phyloP scores from a whole-genome alignment of 2,888 invertebrate species.

The Drosophila picticornis region DNA sequence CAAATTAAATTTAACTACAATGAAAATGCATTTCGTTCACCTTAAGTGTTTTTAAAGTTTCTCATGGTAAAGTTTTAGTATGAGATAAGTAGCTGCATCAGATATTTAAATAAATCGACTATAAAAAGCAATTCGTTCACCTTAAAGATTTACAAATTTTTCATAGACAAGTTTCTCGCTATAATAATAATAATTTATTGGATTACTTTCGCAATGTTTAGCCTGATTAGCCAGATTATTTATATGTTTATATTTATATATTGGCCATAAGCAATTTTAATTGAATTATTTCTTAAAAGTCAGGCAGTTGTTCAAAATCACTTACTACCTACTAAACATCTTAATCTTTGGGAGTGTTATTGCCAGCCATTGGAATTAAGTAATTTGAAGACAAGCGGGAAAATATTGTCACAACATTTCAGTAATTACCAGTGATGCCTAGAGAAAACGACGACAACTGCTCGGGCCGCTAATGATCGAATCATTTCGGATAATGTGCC shows the following conservation, averaged over 20 bases:
- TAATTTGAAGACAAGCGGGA: constrained; percentile 72
- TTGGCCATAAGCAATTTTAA: not conserved
- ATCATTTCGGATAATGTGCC: constrained; percentile 78
- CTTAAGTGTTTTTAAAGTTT: not conserved
- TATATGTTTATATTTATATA: not conserved
- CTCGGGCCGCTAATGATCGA: constrained; percentile 75
- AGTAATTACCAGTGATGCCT: constrained; percentile 76
- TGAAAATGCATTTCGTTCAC: not conserved
- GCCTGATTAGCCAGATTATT: not conserved
- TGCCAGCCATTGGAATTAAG: constrained; percentile 70
- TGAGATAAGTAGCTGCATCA: not conserved
- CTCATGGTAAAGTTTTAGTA: not conserved
- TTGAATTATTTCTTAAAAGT: constrained; percentile 6
- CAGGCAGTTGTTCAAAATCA: constrained; percentile 39
- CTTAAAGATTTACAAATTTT: not conserved
- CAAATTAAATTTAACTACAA: not conserved
- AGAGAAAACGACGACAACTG: constrained; percentile 58
- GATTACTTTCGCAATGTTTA: not conserved
- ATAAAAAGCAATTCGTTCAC: not conserved
- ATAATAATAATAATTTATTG: not conserved
- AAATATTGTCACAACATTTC: constrained; percentile 78
- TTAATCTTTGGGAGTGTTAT: constrained; percentile 52
- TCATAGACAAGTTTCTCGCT: not conserved
- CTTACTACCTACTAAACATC: constrained; percentile 37
- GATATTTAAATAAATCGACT: not conserved